Base-by-base conservation (phyloP, 2,797 vertebrate genomes). In the Enoplosus armatus region DNA sequence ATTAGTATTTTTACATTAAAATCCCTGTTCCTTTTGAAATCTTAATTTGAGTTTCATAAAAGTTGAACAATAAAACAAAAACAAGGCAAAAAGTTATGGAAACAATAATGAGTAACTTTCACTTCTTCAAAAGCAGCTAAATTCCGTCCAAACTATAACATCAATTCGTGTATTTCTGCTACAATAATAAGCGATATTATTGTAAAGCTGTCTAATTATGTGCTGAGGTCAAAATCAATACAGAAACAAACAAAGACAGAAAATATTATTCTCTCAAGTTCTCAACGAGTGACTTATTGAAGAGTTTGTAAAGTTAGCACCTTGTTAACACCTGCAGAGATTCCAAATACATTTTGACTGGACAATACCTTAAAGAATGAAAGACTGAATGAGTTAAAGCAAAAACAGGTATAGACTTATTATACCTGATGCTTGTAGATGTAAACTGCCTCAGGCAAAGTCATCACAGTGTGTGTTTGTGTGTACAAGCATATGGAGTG, bases 401-500 rank as follows among this genome's bases (percentile, higher is more conserved):
- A 72, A 73, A 76, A 73, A 62, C 16, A 50, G 55, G 20, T 59
- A 50, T 56, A 47, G 71, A 58, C 60, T 69, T 77, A 53, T 77
- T 78, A 59, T 37, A 77, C 6, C 47, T 69, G 29, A 79, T 79
- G 56, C 72, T 58, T 82, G 53, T 79, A 80, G 61, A 82, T 72
- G 53, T 79, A 83, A 77, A 61, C 10, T 43, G 70, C 84, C 79
- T 80, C 35, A 79, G 82, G 79, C 84, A 85, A 83, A 85, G 82
- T 86, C 80, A 86, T 86, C 77, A 78, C 63, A 77, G 63, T 68
- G 68, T 62, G n/a, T 74, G 59, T 77, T 82, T 45, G 53, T 50
- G 64, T 75, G 74, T 54, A 62, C 69, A 75, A 69, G 61, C 22
- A 69, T 68, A 66, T 63, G 62, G 62, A 26, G 9, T 63, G 39